Conservation (phyloP, 2,113 vertebrate genomes). For the Brienomyrus longianalis region DNA sequence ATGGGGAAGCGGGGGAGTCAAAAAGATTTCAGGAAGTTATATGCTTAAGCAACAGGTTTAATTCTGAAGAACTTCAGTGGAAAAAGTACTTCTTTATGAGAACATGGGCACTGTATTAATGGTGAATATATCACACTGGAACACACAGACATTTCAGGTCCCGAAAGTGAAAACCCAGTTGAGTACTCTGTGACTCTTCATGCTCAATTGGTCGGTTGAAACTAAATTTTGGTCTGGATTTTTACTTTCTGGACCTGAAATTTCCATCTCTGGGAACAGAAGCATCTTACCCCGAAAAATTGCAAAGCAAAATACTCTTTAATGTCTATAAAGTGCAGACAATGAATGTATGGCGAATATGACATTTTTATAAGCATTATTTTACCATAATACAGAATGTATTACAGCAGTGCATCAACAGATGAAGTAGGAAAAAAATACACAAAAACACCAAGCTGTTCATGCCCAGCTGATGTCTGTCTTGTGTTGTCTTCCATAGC, state of each 20-base stretch:
- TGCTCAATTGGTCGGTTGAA: too few relatives aligned
- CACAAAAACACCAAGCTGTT: background rate
- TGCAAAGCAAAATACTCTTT: background rate
- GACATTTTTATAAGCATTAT: background rate
- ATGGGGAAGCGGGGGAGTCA: too few relatives aligned
- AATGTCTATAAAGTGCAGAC: background rate
- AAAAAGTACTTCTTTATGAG: background rate
- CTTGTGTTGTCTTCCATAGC: background rate
- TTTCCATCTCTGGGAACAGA: background rate
- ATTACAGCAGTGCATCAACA: background rate
- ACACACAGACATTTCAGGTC: too few relatives aligned
- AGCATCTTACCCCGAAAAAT: background rate
- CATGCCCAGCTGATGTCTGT: background rate
- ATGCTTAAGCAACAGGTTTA: background rate
- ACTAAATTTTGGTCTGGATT: too few relatives aligned
- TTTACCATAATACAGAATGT: background rate
- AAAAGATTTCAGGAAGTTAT: background rate
- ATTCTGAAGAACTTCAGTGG: background rate
- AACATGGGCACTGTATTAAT: background rate
- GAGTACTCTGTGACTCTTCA: too few relatives aligned
- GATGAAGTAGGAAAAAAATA: background rate
- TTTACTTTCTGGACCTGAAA: too few relatives aligned
- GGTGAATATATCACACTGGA: background rate
- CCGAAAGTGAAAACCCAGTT: too few relatives aligned
- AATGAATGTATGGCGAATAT: background rate